phyloP scores from a whole-genome alignment of 2,113 vertebrate genomes.

The Urocolius indicus region DNA sequence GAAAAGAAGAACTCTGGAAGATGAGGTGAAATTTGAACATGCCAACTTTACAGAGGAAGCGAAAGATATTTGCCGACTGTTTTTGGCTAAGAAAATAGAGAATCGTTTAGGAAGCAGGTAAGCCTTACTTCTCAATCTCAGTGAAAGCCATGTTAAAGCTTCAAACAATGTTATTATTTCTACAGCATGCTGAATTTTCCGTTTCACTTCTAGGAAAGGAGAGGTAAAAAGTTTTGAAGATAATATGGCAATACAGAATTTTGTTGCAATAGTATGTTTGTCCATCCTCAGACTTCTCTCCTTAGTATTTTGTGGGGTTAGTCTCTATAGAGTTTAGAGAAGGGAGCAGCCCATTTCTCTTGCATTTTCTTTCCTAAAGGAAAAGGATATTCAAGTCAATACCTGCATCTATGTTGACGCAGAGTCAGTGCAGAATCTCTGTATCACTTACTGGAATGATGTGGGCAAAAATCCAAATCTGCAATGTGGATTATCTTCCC shows the following conservation, averaged over 20 bases:
- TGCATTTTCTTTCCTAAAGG: neutral
- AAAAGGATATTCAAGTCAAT: neutral
- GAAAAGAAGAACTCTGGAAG: constrained; percentile 85
- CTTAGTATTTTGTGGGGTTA: neutral
- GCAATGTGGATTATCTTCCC: constrained; percentile 11
- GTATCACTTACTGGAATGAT: constrained; percentile 29
- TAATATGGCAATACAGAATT: neutral
- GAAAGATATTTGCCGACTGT: constrained; percentile 82
- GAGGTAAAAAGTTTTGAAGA: neutral
- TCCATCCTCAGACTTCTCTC: neutral
- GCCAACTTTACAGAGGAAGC: constrained; percentile 80
- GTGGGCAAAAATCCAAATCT: constrained; percentile 49
- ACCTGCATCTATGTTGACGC: neutral
- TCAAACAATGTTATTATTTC: neutral
- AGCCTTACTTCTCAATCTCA: neutral
- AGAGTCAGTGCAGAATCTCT: neutral
- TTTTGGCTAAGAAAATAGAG: constrained; percentile 84
- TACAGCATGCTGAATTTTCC: neutral
- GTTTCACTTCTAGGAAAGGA: neutral
- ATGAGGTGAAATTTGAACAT: constrained; percentile 84
- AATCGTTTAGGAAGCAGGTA: constrained; percentile 88
- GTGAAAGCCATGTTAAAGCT: neutral
- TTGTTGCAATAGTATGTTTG: neutral
- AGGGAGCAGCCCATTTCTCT: neutral
- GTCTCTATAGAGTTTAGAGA: neutral